A percentile compares a stretch with the other conserved stretches of the same genome.
Evolutionary conservation across 1,140 invertebrate species (phyloP).

Genomic region (Lutraria rhynchaena): DNA sequence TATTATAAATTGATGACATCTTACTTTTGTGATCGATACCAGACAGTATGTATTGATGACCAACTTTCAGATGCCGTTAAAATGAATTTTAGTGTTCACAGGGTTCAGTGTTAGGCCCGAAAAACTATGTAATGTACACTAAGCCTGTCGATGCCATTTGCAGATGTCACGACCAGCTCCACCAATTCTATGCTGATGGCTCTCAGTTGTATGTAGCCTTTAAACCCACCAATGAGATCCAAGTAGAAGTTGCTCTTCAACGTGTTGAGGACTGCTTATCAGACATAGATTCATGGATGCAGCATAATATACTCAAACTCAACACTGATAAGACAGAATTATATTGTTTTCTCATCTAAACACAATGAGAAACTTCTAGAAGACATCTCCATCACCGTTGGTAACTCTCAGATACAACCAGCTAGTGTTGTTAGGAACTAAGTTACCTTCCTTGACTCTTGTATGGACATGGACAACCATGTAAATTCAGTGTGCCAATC

Average conservation of each 20-base stretch:
- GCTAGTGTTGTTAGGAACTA: not conserved
- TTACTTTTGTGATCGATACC: slow-evolving; percentile 10
- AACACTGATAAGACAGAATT: slow-evolving; percentile 34
- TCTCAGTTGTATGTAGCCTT: slow-evolving; percentile 23
- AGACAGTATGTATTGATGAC: slow-evolving; percentile 4
- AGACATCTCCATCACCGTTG: not conserved
- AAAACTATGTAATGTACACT: not conserved
- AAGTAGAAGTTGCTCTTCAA: not conserved
- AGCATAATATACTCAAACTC: slow-evolving; percentile 15
- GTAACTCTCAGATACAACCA: slow-evolving; percentile 13
- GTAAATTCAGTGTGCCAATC: too few relatives aligned
- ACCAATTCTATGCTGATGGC: slow-evolving; percentile 33
- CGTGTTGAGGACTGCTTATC: slow-evolving; percentile 22
- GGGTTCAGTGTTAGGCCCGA: slow-evolving; percentile 2
- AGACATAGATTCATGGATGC: slow-evolving; percentile 8
- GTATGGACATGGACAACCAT: not conserved
- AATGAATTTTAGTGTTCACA: slow-evolving; percentile 4
- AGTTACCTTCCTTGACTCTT: not conserved
- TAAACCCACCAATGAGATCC: slow-evolving; percentile 2
- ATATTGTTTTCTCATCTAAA: slow-evolving; percentile 24
- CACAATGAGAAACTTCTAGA: not conserved
- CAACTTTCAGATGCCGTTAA: not conserved
- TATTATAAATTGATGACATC: slow-evolving; percentile 13
- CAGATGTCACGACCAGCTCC: not conserved
- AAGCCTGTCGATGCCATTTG: slow-evolving; percentile 28